These are phyloP conservation scores for Melipona beecheii DNA, from an alignment of 2,888 invertebrate species.

Conservation along the genomic window DNA sequence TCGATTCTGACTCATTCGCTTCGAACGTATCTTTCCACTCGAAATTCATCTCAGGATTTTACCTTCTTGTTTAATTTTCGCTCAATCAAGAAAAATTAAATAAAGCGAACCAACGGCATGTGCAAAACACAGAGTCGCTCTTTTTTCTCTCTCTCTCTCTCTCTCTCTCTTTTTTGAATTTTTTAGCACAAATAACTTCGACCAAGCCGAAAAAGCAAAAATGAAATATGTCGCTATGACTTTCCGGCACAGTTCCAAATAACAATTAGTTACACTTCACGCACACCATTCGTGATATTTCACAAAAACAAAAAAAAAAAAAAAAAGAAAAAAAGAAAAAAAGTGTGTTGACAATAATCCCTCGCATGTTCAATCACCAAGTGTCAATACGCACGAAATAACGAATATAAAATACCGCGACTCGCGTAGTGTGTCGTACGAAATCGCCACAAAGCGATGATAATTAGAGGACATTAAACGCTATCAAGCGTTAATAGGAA, in stretches of 20 bases:
- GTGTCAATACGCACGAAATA: slow-evolving; percentile 1
- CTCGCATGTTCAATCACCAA: neutral
- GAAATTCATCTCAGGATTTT: neutral
- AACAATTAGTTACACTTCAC: neutral
- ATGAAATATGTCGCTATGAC: neutral
- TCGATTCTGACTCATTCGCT: neutral
- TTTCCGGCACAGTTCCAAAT: neutral
- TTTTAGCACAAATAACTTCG: neutral
- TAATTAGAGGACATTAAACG: slow-evolving; percentile 8
- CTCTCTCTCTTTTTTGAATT: neutral
- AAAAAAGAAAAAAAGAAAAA: too few species aligned
- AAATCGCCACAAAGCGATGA: neutral
- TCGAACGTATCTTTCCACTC: neutral
- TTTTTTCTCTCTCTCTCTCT: neutral
- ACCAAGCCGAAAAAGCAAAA: neutral
- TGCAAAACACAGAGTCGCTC: neutral
- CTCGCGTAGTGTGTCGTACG: neutral
- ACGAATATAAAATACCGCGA: neutral
- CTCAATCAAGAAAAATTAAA: slow-evolving; percentile 2
- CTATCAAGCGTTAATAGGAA: neutral
- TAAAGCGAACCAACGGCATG: neutral
- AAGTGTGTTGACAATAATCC: neutral
- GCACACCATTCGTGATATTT: neutral
- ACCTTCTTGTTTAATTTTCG: neutral
- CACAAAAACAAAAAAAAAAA: neutral